phyloP scores from a whole-genome alignment of 2,113 vertebrate species.

The Gobius niger region DNA sequence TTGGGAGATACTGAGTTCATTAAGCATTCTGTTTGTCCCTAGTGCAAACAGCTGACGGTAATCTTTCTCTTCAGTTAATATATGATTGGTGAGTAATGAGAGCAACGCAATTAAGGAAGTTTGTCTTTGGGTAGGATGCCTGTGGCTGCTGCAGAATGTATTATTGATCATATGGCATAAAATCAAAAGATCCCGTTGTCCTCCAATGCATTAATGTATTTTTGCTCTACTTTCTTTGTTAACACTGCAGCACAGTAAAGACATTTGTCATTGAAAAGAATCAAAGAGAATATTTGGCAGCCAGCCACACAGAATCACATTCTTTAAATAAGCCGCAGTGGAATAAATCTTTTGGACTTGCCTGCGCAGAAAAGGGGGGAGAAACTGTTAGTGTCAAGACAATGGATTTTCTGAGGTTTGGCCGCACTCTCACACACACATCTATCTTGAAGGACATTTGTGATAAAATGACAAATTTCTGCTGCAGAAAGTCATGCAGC shows the following conservation, averaged over 20 bases:
- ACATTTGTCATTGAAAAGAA: conserved; percentile 60
- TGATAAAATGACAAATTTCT: background rate
- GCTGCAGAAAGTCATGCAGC: background rate
- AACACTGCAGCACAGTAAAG: conserved; percentile 39
- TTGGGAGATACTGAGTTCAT: conserved; percentile 56
- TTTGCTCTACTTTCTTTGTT: conserved; percentile 12
- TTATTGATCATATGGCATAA: conserved; percentile 45
- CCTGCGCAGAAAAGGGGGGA: conserved; percentile 21
- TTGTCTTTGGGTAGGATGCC: conserved; percentile 44
- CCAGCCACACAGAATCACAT: conserved; percentile 66
- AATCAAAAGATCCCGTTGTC: conserved; percentile 61
- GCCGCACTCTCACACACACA: conserved; percentile 41
- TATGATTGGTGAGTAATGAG: conserved; percentile 56
- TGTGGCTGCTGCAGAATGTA: conserved; percentile 55
- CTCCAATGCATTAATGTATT: conserved; percentile 26
- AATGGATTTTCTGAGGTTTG: conserved; percentile 50
- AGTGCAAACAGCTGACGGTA: conserved; percentile 54
- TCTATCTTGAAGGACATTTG: conserved; percentile 39
- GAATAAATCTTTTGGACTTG: conserved; percentile 62
- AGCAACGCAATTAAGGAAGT: conserved; percentile 61
- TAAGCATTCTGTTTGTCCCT: conserved; percentile 58
- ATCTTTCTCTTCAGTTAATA: conserved; percentile 62
- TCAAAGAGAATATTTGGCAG: conserved; percentile 68
- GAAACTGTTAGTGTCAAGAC: conserved; percentile 46
- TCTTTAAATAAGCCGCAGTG: conserved; percentile 66